A percentile compares a stretch with the other conserved stretches of the same genome.
phyloP scores from a whole-genome alignment of 2,888 invertebrate species.

The Yponomeuta sedellus region DNA sequence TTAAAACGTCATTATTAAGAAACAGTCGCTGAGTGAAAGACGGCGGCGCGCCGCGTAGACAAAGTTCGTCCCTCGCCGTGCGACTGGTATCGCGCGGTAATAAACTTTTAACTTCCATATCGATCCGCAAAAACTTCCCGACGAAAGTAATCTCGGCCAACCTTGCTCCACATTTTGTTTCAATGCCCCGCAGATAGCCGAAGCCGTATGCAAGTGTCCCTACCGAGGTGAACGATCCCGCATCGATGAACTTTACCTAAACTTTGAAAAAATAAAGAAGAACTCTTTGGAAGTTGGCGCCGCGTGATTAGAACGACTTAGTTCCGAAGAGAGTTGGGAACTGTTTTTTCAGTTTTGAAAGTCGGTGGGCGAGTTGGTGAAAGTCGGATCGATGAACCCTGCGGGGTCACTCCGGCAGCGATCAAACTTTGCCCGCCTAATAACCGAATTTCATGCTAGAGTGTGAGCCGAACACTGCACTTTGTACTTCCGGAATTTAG shows the following conservation, averaged over 20 bases:
- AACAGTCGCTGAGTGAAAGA: neutral
- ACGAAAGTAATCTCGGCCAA: conserved; percentile 70
- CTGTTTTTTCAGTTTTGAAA: conserved; percentile 75
- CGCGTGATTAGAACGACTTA: conserved; percentile 76
- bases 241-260: conserved; percentile 72
- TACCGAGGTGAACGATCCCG: conserved; percentile 72
- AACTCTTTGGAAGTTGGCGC: conserved; percentile 52
- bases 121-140: conserved; percentile 69
- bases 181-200: conserved; percentile 53
- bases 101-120: conserved; percentile 69
- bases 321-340: conserved; percentile 72
- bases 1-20: neutral
- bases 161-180: conserved; percentile 74
- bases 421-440: conserved; percentile 71
- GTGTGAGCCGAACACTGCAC: conserved; percentile 48
- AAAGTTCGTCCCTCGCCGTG: conserved; percentile 10
- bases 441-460: conserved; percentile 68
- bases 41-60: conserved; percentile 6
- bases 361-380: conserved; percentile 75
- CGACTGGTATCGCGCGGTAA: conserved; percentile 43
- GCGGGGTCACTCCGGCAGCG: conserved; percentile 54
- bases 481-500: conserved; percentile 24
- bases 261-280: conserved; percentile 68
- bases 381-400: conserved; percentile 73
- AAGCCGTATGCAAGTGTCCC: conserved; percentile 73